phyloP scores from a whole-genome alignment of 2,888 invertebrate species.

The Syrista parreyssii region DNA sequence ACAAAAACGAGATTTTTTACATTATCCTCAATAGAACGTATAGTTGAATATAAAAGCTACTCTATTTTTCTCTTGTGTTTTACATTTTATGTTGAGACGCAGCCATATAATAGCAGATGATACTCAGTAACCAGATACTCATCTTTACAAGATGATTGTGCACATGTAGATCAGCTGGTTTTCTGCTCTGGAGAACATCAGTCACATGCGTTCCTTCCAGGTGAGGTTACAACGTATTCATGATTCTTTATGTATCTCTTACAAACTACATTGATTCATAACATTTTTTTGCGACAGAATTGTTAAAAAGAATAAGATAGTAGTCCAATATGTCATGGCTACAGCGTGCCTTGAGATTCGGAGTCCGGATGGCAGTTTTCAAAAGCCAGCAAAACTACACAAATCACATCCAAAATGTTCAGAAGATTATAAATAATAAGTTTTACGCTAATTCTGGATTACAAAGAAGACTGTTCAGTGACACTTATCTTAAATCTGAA shows the following conservation, averaged over 20 bases:
- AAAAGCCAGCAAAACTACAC: background rate
- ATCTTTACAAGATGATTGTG: background rate
- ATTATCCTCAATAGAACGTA: background rate
- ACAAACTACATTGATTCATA: background rate
- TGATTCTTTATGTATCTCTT: background rate
- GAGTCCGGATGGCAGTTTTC: background rate
- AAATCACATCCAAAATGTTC: background rate
- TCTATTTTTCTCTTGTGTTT: background rate
- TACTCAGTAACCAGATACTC: background rate
- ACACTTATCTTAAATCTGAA: background rate
- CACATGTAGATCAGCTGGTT: background rate
- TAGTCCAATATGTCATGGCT: background rate
- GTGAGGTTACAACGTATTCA: background rate
- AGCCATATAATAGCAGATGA: background rate
- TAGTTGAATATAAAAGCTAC: background rate
- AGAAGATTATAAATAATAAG: background rate
- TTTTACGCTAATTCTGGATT: background rate
- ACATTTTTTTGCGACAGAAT: background rate
- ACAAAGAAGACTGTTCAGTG: background rate
- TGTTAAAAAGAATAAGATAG: background rate
- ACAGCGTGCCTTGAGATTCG: background rate
- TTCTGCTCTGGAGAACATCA: background rate
- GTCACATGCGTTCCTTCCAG: background rate
- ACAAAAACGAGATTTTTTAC: background rate
- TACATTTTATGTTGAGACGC: background rate